phyloP scores from a whole-genome alignment of 2,888 invertebrate genomes.

The Argyresthia albistria region DNA sequence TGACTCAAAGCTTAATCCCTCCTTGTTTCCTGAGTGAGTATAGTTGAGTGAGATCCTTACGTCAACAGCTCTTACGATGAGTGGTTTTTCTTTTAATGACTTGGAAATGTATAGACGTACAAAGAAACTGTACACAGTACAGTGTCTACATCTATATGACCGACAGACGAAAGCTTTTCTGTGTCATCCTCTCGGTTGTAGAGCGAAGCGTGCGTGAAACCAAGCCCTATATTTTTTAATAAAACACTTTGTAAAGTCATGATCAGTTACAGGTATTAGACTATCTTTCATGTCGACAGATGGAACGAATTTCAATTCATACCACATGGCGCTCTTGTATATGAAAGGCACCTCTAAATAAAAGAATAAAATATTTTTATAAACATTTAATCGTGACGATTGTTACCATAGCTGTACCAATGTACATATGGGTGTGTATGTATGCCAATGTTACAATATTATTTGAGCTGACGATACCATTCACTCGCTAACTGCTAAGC shows the following conservation, averaged over 20 bases:
- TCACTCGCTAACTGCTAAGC: neutral
- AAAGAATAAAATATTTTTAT: conserved; percentile 10
- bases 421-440: neutral
- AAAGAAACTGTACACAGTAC: neutral
- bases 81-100: neutral
- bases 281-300: neutral
- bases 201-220: neutral
- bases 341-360: neutral
- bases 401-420: conserved; percentile 5
- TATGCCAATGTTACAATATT: neutral
- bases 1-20: neutral
- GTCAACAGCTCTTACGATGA: neutral
- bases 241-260: neutral
- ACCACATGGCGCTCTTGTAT: neutral
- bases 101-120: neutral
- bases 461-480: neutral
- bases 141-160: neutral
- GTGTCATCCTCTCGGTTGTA: conserved; percentile 34
- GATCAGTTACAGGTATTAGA: neutral
- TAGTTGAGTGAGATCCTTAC: neutral
- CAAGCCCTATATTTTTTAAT: neutral
- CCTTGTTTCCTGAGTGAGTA: neutral
- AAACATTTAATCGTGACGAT: conserved; percentile 23
- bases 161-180: conserved; percentile 8
- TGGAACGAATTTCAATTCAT: neutral